Conservation (phyloP, 2,113 vertebrate genomes). For the Origma solitaria region DNA sequence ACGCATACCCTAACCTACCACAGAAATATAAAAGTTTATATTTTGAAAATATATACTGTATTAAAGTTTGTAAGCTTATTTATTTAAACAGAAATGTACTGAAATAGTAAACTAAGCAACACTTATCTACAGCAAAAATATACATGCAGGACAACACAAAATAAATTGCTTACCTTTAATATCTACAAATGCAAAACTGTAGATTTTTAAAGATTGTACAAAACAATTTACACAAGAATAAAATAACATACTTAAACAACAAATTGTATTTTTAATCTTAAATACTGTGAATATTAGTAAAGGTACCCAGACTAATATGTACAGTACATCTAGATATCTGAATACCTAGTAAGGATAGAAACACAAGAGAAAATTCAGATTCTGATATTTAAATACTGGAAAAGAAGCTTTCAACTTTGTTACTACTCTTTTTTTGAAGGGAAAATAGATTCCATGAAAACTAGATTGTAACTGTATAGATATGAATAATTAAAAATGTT, state of each 20-base stretch:
- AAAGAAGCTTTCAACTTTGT: constrained; percentile 55
- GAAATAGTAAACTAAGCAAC: constrained; percentile 77
- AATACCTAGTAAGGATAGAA: constrained; percentile 64
- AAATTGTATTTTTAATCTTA: constrained; percentile 79
- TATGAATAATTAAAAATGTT: constrained; percentile 68
- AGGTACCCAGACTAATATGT: constrained; percentile 77
- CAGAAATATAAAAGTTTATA: constrained; percentile 89
- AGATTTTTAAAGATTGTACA: constrained; percentile 78
- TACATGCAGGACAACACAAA: constrained; percentile 85
- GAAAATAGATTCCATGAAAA: constrained; percentile 66
- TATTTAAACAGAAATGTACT: constrained; percentile 75
- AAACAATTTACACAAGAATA: constrained; percentile 82
- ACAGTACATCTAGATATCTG: constrained; percentile 70
- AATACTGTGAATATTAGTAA: constrained; percentile 84
- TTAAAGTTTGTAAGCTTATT: constrained; percentile 79
- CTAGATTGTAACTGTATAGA: constrained; percentile 61
- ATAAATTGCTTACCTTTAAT: constrained; percentile 74
- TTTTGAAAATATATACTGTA: constrained; percentile 86
- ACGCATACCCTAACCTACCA: constrained; percentile 84
- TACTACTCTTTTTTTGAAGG: constrained; percentile 52
- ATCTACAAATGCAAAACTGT: constrained; percentile 82
- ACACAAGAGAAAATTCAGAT: constrained; percentile 53
- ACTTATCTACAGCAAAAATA: constrained; percentile 87
- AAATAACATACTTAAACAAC: constrained; percentile 79
- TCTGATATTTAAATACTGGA: constrained; percentile 64